phyloP scores from a whole-genome alignment of 2,888 invertebrate genomes.

The Nysson spinosus region DNA sequence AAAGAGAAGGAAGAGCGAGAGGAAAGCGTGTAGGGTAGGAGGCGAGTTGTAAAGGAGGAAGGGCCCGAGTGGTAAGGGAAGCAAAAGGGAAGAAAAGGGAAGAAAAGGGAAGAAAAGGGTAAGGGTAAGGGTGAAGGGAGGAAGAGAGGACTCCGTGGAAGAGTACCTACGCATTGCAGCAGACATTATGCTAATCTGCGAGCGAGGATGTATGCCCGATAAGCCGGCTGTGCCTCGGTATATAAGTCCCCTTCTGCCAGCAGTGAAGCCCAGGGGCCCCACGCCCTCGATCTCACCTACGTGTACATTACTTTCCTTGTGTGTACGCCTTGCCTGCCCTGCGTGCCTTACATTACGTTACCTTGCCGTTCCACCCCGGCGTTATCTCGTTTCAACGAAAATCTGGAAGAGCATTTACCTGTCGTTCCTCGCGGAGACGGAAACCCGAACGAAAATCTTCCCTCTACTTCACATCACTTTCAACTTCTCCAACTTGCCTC shows the following conservation, averaged over 20 bases:
- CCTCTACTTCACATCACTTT: neutral
- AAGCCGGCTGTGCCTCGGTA: constrained; percentile 67
- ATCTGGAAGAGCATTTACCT: constrained; percentile 57
- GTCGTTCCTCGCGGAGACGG: constrained; percentile 38
- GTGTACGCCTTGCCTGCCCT: constrained; percentile 48
- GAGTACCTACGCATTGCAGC: constrained; percentile 72
- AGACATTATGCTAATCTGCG: constrained; percentile 77
- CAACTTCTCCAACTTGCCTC: neutral
- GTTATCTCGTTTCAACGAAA: constrained; percentile 60
- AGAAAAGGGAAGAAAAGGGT: no score
- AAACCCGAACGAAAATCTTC: constrained; percentile 10
- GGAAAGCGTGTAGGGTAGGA: neutral
- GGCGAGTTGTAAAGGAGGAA: constrained; percentile 8
- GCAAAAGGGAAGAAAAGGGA: constrained; percentile 11
- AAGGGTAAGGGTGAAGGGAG: constrained; percentile 4
- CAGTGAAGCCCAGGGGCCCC: constrained; percentile 74
- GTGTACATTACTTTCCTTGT: constrained; percentile 50
- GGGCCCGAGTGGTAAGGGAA: constrained; percentile 9
- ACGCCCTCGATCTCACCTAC: constrained; percentile 75
- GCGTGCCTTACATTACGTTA: constrained; percentile 66
- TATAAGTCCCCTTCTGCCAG: constrained; percentile 65
- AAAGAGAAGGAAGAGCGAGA: neutral
- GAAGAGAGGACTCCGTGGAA: constrained; percentile 23
- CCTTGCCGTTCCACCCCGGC: constrained; percentile 38
- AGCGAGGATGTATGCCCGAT: constrained; percentile 76